These are phyloP conservation scores for Cremastinae sp. DNA, from an alignment of 2,888 invertebrate species.

Conservation along the genomic window DNA sequence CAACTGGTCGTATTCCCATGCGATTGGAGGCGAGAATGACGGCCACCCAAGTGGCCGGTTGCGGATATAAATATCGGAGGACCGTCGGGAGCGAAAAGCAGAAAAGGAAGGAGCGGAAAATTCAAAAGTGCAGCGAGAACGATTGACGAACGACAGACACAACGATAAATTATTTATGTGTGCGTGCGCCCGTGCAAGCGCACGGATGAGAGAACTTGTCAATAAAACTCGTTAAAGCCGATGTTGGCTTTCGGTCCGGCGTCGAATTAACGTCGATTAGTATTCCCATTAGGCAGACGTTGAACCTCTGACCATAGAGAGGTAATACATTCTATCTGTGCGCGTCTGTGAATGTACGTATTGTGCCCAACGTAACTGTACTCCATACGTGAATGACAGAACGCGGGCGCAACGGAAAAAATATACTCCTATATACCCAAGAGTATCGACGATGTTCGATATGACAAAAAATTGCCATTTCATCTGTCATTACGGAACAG, in stretches of 20 bases:
- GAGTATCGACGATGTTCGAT: background rate
- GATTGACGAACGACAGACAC: slow-evolving; percentile 42
- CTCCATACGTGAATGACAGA: slow-evolving; percentile 23
- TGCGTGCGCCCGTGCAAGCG: background rate
- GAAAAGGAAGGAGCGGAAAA: slow-evolving; percentile 9
- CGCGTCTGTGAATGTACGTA: background rate
- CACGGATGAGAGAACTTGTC: slow-evolving; percentile 62
- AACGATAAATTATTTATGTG: slow-evolving; percentile 10
- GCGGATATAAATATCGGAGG: slow-evolving; percentile 10
- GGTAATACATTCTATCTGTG: slow-evolving; percentile 37
- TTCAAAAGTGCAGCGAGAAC: slow-evolving; percentile 9
- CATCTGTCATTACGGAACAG: background rate
- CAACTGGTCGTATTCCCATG: no score
- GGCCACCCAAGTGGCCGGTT: slow-evolving; percentile 36
- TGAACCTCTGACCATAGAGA: slow-evolving; percentile 70
- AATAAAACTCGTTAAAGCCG: slow-evolving; percentile 70
- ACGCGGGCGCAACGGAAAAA: slow-evolving; percentile 9
- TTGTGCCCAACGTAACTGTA: slow-evolving; percentile 1
- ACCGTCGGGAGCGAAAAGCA: background rate
- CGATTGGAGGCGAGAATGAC: background rate
- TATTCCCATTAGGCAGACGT: slow-evolving; percentile 78
- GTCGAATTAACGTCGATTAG: slow-evolving; percentile 79
- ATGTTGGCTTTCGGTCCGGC: slow-evolving; percentile 68
- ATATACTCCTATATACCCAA: slow-evolving; percentile 1
- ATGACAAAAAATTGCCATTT: background rate